Evolutionary conservation across 2,888 invertebrate species (phyloP).

Genomic region (Omphaloscelis lunosa): DNA sequence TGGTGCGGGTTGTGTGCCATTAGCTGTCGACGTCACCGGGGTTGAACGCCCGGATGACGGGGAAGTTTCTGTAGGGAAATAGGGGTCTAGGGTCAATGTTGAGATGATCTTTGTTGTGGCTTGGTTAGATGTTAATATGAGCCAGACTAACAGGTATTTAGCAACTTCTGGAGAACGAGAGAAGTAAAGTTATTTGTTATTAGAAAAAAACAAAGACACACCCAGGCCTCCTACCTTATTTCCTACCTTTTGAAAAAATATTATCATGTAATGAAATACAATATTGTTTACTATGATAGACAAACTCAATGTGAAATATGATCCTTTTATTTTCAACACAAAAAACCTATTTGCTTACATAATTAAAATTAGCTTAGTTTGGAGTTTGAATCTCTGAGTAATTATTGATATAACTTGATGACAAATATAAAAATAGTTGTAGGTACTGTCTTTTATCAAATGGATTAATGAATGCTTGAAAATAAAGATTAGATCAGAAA

Average conservation of each 20-base stretch:
- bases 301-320: not conserved
- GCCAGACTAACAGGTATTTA: not conserved
- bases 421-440: too few species aligned
- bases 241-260: not conserved
- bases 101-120: conserved; percentile 26
- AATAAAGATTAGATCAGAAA: not conserved
- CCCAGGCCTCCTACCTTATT: not conserved
- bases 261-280: not conserved
- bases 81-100: conserved; percentile 56
- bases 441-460: not conserved
- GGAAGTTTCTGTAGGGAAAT: conserved; percentile 82
- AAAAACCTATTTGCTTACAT: not conserved
- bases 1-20: conserved; percentile 73
- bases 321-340: not conserved
- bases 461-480: too few species aligned
- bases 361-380: not conserved
- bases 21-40: conserved; percentile 87
- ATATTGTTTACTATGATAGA: not conserved
- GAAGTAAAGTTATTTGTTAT: not conserved
- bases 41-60: conserved; percentile 94
- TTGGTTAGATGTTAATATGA: not conserved
- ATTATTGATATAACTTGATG: too few species aligned
- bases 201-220: not conserved
- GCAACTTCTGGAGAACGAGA: not conserved
- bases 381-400: not conserved